phyloP scores from a whole-genome alignment of 2,113 vertebrate species.

The Telmatochromis sp. region DNA sequence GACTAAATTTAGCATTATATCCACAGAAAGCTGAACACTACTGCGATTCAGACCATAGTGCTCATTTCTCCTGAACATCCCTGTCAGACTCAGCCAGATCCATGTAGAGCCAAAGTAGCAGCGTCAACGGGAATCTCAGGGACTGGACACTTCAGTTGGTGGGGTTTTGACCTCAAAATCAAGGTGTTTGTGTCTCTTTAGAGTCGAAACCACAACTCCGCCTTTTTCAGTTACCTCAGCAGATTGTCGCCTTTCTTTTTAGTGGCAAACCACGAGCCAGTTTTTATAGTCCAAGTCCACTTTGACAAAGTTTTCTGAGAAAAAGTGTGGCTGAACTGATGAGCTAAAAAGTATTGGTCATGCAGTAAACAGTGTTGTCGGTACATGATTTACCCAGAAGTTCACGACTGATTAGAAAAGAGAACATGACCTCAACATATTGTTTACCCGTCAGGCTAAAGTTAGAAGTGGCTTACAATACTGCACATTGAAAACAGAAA shows the following conservation, averaged over 20 bases:
- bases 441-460: background rate
- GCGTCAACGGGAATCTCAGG: background rate
- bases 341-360: too few species aligned
- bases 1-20: background rate
- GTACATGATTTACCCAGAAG: background rate
- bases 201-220: fast-evolving
- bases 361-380: too few species aligned
- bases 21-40: background rate
- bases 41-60: background rate
- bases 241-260: background rate
- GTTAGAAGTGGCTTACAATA: background rate
- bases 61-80: background rate
- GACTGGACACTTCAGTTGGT: background rate
- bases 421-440: background rate
- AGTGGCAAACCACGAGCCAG: background rate
- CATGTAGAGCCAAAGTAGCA: background rate
- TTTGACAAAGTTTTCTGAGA: too few species aligned
- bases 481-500: fast-evolving
- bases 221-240: background rate
- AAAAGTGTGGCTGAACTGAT: too few species aligned
- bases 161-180: background rate
- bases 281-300: background rate
- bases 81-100: background rate
- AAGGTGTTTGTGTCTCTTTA: fast-evolving
- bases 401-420: background rate